Base-by-base conservation (phyloP, 2,113 vertebrate genomes). In the Ochotona princeps region DNA sequence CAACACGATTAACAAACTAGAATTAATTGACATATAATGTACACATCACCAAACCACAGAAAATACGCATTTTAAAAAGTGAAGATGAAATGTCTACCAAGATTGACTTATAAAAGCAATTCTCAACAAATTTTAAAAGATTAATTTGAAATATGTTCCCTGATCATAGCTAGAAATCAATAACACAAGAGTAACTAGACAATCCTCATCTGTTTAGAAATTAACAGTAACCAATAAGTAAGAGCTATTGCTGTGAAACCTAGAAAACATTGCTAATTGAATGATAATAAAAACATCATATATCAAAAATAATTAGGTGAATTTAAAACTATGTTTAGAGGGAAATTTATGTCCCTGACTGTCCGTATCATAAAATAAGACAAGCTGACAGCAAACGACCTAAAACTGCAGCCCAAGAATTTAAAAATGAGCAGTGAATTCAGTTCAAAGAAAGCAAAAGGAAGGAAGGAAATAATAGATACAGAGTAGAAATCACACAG, bases 351-450 rank as follows among this genome's bases (percentile, higher is more conserved):
- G 65, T 32, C 38, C 32, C 15, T 89, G 63, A 54, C 54, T 79
- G 20, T 51, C 57, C 28, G 60, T 70, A 57, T 82, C 44, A 78
- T 63, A 89, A 83, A 88, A 79, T 21, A 84, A 79, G 65, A 79
- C 76, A 79, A 57, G 11, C 35, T 85, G 12, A 79, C 76, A 70
- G 72, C 72, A 30, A 80, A 80, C 73, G 66, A 73, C 2, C 74
- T 85, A 73, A 90, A 57, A 54, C 47, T 74, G 89, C 23, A 73
- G 73, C 57, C 60, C 28, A 66, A 86, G 49, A 61, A 35, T 67
- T 83, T 74, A 74, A 86, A 86, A 90, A 23, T 86, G 51, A 83
- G 76, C 49, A 70, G 78, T 25, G n/a, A 93, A 81, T 80, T 80
- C 85, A 73, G 21, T 83, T 47, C 11, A 82, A 54, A 70, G 61